Evolutionary conservation across 1,140 invertebrate genomes (phyloP), one percentile per base, ranked within the genome.

Genomic region (Chironomus striatipennis): DNA sequence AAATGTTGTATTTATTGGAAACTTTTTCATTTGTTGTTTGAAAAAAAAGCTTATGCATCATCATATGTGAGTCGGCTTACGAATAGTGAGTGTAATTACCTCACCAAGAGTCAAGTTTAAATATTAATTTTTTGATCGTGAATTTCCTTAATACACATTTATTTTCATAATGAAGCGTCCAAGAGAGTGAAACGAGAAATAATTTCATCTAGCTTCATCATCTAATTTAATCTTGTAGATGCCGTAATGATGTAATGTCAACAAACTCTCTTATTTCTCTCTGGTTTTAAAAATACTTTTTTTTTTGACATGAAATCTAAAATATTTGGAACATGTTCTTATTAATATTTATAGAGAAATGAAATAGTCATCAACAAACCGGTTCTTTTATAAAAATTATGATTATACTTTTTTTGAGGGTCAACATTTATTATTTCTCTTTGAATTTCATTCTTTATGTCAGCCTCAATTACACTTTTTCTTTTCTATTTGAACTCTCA

Each of bases 221-320:
- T 34, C 24, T 34, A 34, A 34, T 34, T 34, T 34, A 34, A 5
- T 34, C 5, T 34, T 57, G 47, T n/a, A 12, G n/a, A 57, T 57
- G 47, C n/a, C 47, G 24, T 34, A 57, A 57, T 57, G 47, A 57
- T 57, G 47, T 57, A 57, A 57, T 57, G 47, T 57, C 47, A 57
- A n/a, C n/a, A 57, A 57, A 57, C 47, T 57, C 47, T 57, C 47
- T 5, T 5, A 57, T n/a, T 12, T 15, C 4, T 57, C n/a, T 57
- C 43, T 43, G 8, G 8, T 5, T 57, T 12, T 57, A 57, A 57
- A 34, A 34, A 5, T 34, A 34, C n/a, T n/a, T n/a, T n/a, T n/a
- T n/a, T n/a, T n/a, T 34, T 34, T 34, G 24, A 34, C 24, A 5
- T 34, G 24, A 34, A 34, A 34, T 34, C 24, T 57, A 1, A 15